Percentiles rank a stretch among this genome's conserved stretches.
Evolutionary conservation across 1,140 invertebrate genomes (phyloP).

Genomic region (Pseudachorutes palmiensis): DNA sequence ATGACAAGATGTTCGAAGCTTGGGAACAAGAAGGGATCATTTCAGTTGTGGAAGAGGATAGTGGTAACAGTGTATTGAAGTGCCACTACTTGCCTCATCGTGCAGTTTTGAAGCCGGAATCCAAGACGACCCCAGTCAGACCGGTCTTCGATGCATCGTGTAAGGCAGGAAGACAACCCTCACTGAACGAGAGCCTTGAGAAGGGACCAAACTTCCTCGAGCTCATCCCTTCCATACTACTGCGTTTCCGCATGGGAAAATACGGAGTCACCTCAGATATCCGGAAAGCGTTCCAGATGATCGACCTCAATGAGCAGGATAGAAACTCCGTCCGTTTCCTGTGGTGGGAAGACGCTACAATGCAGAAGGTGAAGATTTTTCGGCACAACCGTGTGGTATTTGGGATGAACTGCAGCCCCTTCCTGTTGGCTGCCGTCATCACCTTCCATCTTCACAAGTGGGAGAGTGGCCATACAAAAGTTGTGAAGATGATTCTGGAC

Average conservation of each 20-base stretch:
- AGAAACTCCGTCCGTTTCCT: not conserved
- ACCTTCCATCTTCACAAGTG: not conserved
- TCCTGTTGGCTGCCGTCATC: slow-evolving; percentile 3
- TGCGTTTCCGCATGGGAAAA: slow-evolving; percentile 40
- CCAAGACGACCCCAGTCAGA: slow-evolving; percentile 39
- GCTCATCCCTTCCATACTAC: slow-evolving; percentile 40
- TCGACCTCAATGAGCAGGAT: not conserved
- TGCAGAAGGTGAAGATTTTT: slow-evolving; percentile 15
- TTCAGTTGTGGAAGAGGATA: not conserved
- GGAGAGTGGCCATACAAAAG: not conserved
- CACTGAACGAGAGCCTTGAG: slow-evolving; percentile 42
- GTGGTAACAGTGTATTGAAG: not conserved
- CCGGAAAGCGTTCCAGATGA: slow-evolving; percentile 8
- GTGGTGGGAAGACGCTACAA: not conserved
- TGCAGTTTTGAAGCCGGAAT: slow-evolving; percentile 3
- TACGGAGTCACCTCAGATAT: slow-evolving; percentile 28
- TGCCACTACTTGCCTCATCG: slow-evolving; percentile 17
- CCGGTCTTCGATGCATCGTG: slow-evolving; percentile 26
- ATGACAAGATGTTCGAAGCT: slow-evolving; percentile 5
- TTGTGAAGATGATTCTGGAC: not conserved
- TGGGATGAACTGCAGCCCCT: slow-evolving; percentile 28
- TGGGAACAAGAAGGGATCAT: slow-evolving; percentile 29
- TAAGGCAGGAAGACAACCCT: slow-evolving; percentile 36
- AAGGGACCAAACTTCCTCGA: slow-evolving; percentile 43
- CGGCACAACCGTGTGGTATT: slow-evolving; percentile 38